Base-by-base conservation (phyloP, 1,140 invertebrate genomes). In the Melanaphis sacchari region DNA sequence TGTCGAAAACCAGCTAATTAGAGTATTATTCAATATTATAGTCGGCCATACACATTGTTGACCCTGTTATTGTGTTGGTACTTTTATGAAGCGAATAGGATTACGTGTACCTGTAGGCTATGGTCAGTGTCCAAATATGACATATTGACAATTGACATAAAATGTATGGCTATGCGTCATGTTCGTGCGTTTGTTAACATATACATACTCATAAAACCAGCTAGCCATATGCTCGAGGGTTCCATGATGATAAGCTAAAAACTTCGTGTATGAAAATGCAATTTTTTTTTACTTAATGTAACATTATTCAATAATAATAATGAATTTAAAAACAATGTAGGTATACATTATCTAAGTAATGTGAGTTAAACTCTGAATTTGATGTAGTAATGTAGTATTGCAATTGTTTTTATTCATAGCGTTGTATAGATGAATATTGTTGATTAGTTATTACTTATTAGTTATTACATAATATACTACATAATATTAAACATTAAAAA, bases 1-100 rank as follows among this genome's bases (percentile, higher is more conserved):
- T 76, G 59, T 76, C 59, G 59, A 76, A 76, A 76, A n/a, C 59
- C 59, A n/a, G n/a, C 59, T 76, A 76, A 76, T 76, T 76, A 76
- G 59, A n/a, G 59, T 76, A 76, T 76, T 76, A 76, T 76, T 76
- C 31, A 18, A 5, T n/a, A 31, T 3, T 9, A 18, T n/a, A 66
- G 59, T 66, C 31, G 31, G 15, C 31, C 59, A 5, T 76, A 76
- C 59, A 76, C n/a, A 15, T 18, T n/a, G 31, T n/a, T 36, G 59
- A 76, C 59, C 59, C 59, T 76, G 36, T 76, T 76, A 15, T 76
- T n/a, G 59, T n/a, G 59, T 76, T 6, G 54, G 54, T 31, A 59
- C 31, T 59, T 31, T 15, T n/a, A 18, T n/a, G 15, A 76, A n/a
- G 59, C 59, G 59, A 76, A 36, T n/a, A 76, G 15, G 18, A 76